phyloP scores from a whole-genome alignment of 2,888 invertebrate genomes.

The Cheilosia variabilis region DNA sequence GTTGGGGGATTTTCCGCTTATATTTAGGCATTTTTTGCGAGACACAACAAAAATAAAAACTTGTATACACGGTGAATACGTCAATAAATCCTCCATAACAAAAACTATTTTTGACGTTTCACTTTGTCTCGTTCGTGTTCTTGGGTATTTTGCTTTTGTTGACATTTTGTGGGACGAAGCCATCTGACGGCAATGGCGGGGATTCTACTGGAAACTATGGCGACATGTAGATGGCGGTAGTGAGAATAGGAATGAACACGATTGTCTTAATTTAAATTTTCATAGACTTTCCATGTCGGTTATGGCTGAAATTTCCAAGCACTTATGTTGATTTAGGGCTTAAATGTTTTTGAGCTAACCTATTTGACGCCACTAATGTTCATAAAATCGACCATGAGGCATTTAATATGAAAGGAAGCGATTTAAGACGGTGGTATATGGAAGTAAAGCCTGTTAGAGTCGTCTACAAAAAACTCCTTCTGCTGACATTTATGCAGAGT shows the following conservation, averaged over 20 bases:
- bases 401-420: no score
- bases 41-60: conserved; percentile 65
- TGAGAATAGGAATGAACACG: no score
- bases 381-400: no score
- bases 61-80: conserved; percentile 65
- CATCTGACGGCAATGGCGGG: conserved; percentile 15
- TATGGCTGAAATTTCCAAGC: no score
- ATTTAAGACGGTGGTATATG: no score
- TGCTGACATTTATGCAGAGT: not conserved
- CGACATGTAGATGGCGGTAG: not conserved
- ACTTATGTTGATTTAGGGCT: no score
- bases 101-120: conserved; percentile 58
- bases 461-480: not conserved
- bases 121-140: conserved; percentile 30
- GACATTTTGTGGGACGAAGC: not conserved
- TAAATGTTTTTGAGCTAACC: no score
- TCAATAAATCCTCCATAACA: conserved; percentile 43
- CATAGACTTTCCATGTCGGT: no score
- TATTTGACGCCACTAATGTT: no score
- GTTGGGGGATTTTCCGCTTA: conserved; percentile 15
- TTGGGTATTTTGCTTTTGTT: conserved; percentile 27
- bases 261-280: no score
- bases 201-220: no score
- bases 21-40: conserved; percentile 36
- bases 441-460: no score